Percentiles rank a stretch among this genome's conserved stretches.
Evolutionary conservation across 1,140 invertebrate genomes (phyloP).

Genomic region (Leptestheria dahalacensis): DNA sequence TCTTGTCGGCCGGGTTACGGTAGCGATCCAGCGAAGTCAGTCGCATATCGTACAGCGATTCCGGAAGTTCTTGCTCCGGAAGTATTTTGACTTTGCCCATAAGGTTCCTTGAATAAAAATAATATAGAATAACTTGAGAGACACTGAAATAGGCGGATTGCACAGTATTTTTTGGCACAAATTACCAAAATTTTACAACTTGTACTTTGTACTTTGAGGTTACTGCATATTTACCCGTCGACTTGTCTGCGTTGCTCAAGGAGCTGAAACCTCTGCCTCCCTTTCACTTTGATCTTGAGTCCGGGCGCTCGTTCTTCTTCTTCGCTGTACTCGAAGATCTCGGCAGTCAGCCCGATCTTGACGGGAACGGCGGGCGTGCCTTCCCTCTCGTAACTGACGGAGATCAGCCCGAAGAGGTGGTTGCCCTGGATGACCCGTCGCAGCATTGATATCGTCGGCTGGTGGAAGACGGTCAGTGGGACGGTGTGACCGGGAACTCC

Average conservation of each 20-base stretch:
- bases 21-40: constrained; percentile 28
- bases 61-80: constrained; percentile 40
- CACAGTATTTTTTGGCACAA: neutral
- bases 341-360: constrained; percentile 48
- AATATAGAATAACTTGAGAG: neutral
- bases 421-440: constrained; percentile 37
- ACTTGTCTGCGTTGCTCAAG: constrained; percentile 31
- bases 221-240: constrained; percentile 30
- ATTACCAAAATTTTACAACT: neutral
- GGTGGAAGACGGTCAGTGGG: constrained; percentile 45
- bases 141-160: no score
- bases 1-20: constrained; percentile 22
- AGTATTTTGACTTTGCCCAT: constrained; percentile 45
- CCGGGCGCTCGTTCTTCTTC: constrained; percentile 24
- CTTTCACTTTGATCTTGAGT: constrained; percentile 42
- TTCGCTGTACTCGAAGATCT: constrained; percentile 46
- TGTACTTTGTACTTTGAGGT: neutral
- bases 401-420: constrained; percentile 44
- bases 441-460: constrained; percentile 37
- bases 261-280: constrained; percentile 47
- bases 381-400: constrained; percentile 26
- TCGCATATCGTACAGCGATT: constrained; percentile 34
- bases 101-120: constrained; percentile 25
- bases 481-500: constrained; percentile 55
- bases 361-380: constrained; percentile 20